A percentile compares a stretch with the other conserved stretches of the same genome.
These are phyloP conservation scores for Cuniculus paca DNA, from an alignment of 2,797 vertebrate species.

Conservation along the genomic window DNA sequence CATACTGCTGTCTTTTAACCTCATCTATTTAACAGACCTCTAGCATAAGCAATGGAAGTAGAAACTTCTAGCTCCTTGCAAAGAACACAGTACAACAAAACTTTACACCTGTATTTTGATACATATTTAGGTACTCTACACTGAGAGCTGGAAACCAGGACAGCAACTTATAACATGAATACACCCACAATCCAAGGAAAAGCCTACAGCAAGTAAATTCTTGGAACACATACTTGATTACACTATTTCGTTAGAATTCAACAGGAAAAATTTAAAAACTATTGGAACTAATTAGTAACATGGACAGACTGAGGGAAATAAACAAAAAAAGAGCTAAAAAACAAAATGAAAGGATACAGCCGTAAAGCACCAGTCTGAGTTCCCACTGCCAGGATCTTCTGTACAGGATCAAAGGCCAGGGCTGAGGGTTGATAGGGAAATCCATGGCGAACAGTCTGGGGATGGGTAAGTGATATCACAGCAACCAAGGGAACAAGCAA, in stretches of 20 bases:
- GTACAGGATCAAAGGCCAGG: conserved; percentile 98
- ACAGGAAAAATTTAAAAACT: background rate
- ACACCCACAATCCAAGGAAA: background rate
- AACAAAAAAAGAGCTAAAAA: conserved; percentile 50
- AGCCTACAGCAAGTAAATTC: background rate
- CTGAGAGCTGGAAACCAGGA: background rate
- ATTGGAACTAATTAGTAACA: conserved; percentile 22
- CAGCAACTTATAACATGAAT: conserved; percentile 12
- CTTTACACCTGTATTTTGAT: conserved; percentile 17
- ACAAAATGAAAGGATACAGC: conserved; percentile 96
- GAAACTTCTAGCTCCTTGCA: conserved; percentile 36
- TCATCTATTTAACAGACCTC: background rate
- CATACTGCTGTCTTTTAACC: background rate
- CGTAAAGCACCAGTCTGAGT: conserved; percentile 97
- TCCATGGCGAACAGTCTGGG: conserved; percentile 98
- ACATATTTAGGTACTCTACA: background rate
- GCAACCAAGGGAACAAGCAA: conserved; percentile 75
- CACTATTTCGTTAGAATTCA: conserved; percentile 50
- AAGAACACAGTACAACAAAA: conserved; percentile 41
- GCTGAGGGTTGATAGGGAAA: conserved; percentile 99
- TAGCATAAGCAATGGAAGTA: background rate
- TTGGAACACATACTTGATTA: conserved; percentile 62
- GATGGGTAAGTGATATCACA: conserved; percentile 81
- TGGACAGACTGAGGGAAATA: background rate
- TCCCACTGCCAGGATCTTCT: conserved; percentile 98